A percentile compares a stretch with the other conserved stretches of the same genome.
phyloP scores from a whole-genome alignment of 2,113 vertebrate genomes.

The Neogobius melanostomus region DNA sequence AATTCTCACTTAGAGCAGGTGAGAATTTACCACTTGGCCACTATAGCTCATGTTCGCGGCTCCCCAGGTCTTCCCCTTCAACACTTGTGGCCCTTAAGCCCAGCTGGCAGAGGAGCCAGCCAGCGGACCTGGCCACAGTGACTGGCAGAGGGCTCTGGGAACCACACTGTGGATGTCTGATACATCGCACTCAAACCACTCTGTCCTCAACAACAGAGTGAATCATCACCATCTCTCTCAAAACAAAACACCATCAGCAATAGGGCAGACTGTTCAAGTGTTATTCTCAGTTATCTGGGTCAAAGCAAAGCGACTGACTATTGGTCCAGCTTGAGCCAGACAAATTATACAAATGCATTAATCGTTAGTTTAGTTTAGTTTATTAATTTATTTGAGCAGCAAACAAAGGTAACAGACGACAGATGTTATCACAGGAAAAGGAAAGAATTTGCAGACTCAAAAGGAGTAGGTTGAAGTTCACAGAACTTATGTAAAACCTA shows the following conservation, averaged over 20 bases:
- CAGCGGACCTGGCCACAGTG: slow-evolving; percentile 63
- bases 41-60: slow-evolving; percentile 59
- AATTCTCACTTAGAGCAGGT: slow-evolving; percentile 77
- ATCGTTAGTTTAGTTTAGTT: too few relatives aligned
- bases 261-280: slow-evolving; percentile 25
- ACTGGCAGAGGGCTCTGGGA: slow-evolving; percentile 69
- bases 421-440: too few relatives aligned
- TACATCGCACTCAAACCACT: slow-evolving; percentile 66
- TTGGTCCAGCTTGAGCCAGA: not conserved
- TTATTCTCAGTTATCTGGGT: slow-evolving; percentile 13
- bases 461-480: too few relatives aligned
- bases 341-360: too few relatives aligned
- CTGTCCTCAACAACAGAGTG: slow-evolving; percentile 67
- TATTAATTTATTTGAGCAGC: too few relatives aligned
- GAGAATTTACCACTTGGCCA: slow-evolving; percentile 74
- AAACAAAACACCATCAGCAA: slow-evolving; percentile 50
- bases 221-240: slow-evolving; percentile 66
- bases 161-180: slow-evolving; percentile 69
- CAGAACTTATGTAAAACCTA: too few relatives aligned
- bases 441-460: too few relatives aligned
- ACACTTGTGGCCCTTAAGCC: slow-evolving; percentile 66
- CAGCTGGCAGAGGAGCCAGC: slow-evolving; percentile 61
- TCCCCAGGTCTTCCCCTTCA: slow-evolving; percentile 68
- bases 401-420: too few relatives aligned
- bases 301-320: not conserved